phyloP scores from a whole-genome alignment of 2,113 vertebrate species.

The Salminus brasiliensis region DNA sequence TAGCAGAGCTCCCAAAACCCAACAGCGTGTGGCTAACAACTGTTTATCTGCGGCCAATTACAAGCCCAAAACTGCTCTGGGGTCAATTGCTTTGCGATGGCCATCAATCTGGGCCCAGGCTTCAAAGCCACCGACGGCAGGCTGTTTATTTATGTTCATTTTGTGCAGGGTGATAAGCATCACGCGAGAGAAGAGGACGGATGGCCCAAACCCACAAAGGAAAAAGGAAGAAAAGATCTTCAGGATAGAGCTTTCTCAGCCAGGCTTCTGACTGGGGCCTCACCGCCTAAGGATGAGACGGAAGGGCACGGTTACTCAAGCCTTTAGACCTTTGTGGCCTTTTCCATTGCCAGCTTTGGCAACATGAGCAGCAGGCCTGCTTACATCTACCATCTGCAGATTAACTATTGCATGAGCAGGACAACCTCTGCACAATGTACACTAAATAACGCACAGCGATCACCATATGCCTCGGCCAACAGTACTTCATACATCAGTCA shows the following conservation, averaged over 20 bases:
- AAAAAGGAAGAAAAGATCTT: conserved; percentile 18
- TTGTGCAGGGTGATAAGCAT: conserved; percentile 45
- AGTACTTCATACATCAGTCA: too few relatives aligned
- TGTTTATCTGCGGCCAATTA: conserved; percentile 51
- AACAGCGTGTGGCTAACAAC: conserved; percentile 43
- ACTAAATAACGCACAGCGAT: too few relatives aligned
- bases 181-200: conserved; percentile 18
- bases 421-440: background rate
- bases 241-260: background rate
- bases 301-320: background rate
- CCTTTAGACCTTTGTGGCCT: background rate
- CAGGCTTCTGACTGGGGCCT: background rate
- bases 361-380: background rate
- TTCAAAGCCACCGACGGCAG: conserved; percentile 48
- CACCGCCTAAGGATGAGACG: background rate
- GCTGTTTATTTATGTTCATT: conserved; percentile 53
- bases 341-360: background rate
- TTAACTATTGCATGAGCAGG: background rate
- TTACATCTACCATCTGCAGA: background rate
- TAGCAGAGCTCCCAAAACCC: background rate
- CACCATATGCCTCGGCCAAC: too few relatives aligned
- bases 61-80: conserved; percentile 30
- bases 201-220: conserved; percentile 23
- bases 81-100: conserved; percentile 46
- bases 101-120: conserved; percentile 33